Evolutionary conservation across 2,797 vertebrate genomes (phyloP), one percentile per base, ranked within the genome.

Genomic region (Lacerta agilis): DNA sequence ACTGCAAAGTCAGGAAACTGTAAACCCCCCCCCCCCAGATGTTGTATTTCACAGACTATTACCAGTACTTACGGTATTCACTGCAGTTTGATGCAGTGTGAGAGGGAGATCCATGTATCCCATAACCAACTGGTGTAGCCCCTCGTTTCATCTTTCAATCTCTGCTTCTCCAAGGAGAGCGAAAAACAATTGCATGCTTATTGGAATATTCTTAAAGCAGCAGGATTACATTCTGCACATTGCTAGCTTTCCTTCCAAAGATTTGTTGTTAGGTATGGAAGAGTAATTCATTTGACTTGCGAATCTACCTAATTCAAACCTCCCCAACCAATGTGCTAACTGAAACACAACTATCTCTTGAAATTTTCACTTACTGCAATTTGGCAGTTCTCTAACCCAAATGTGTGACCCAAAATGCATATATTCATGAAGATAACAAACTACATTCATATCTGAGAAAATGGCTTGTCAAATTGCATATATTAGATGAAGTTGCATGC

Each of bases 31-130:
- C 18, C 25, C 2, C 7, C 41, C 38, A 58, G 45, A 67, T 94
- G 83, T 89, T 92, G 45, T 78, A 92, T 96, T 96, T 97, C 92
- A 95, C 0, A 49, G 93, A 83, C 86, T 94, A 89, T 95, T 97
- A 96, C 94, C 94, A n/a, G n/a, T n/a, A n/a, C n/a, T n/a, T n/a
- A n/a, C n/a, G n/a, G n/a, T 95, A 93, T 92, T 77, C 73, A 92
- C 88, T 87, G 87, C 66, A 87, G 1, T 93, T 77, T 92, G 88
- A 94, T 95, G 88, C 84, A 89, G 66, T 79, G 82, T 93, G 69
- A 94, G 93, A 67, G 77, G 69, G 78, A 85, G 86, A 87, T 89
- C 41, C 7, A 92, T 55, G 82, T 89, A 92, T 88, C 88, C 75
- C 85, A 41, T 5, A 94, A 23, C 94, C 33, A 93, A 88, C 86